Conservation (phyloP, 1,140 invertebrate species). For the Drosophila pseudoananassae region DNA sequence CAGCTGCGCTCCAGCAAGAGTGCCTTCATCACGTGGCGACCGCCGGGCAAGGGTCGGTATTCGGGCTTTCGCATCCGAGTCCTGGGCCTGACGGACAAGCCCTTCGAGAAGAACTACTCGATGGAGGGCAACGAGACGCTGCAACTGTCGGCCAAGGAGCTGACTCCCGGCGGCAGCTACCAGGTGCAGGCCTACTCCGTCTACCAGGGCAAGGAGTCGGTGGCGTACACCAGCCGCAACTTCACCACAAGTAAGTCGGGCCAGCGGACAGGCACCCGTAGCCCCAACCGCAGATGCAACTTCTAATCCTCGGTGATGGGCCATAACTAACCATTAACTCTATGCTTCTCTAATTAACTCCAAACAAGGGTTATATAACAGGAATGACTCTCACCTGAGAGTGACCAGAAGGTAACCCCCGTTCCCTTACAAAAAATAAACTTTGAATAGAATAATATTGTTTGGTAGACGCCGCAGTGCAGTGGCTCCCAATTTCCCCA, state of each 20-base stretch:
- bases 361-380: background rate
- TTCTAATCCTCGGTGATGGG: slow-evolving; percentile 49
- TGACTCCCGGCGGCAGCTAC: slow-evolving; percentile 93
- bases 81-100: slow-evolving; percentile 87
- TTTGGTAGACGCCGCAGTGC: slow-evolving; percentile 15
- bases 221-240: slow-evolving; percentile 94
- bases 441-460: background rate
- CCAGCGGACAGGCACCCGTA: slow-evolving; percentile 39
- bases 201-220: slow-evolving; percentile 94
- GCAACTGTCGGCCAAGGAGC: slow-evolving; percentile 90
- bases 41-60: slow-evolving; percentile 91
- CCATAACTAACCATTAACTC: slow-evolving; percentile 30
- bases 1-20: slow-evolving; percentile 91
- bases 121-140: slow-evolving; percentile 88
- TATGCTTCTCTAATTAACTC: slow-evolving; percentile 6
- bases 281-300: slow-evolving; percentile 62
- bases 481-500: slow-evolving; percentile 39
- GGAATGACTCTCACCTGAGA: slow-evolving; percentile 7
- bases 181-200: slow-evolving; percentile 95
- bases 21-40: slow-evolving; percentile 92
- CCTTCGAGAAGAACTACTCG: slow-evolving; percentile 86
- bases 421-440: slow-evolving; percentile 33
- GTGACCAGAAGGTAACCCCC: slow-evolving; percentile 42
- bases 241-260: slow-evolving; percentile 94
- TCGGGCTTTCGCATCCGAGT: slow-evolving; percentile 92